Evolutionary conservation across 2,888 invertebrate genomes (phyloP).

Genomic region (Trichogramma evanescens): DNA sequence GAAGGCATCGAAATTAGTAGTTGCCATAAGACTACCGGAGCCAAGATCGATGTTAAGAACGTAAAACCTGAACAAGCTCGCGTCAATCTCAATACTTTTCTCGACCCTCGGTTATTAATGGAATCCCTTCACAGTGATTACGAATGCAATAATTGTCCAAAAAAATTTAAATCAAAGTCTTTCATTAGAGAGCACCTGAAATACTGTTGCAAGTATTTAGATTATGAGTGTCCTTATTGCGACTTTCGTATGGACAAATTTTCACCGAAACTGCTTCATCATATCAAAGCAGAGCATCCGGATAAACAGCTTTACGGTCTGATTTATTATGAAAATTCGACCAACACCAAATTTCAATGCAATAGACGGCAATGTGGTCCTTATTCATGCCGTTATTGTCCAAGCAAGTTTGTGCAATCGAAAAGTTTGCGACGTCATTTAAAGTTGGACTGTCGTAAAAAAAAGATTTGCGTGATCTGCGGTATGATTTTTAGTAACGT

Average conservation of each 20-base stretch:
- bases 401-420: neutral
- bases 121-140: no score
- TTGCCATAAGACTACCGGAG: no score
- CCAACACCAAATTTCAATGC: neutral
- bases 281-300: neutral
- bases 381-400: neutral
- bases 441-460: neutral
- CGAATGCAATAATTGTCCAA: neutral
- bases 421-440: neutral
- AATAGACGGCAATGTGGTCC: no score
- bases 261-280: neutral
- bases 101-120: no score
- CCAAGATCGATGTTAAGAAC: no score
- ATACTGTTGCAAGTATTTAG: neutral
- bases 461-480: neutral
- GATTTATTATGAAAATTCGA: neutral
- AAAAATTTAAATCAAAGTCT: neutral
- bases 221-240: conserved; percentile 10
- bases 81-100: no score
- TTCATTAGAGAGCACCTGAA: neutral
- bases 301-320: neutral
- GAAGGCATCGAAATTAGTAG: no score
- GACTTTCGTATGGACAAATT: neutral
- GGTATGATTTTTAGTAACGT: no score
- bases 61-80: no score